Base-by-base conservation (phyloP, 2,113 vertebrate genomes). In the Nannobrachium achirus region DNA sequence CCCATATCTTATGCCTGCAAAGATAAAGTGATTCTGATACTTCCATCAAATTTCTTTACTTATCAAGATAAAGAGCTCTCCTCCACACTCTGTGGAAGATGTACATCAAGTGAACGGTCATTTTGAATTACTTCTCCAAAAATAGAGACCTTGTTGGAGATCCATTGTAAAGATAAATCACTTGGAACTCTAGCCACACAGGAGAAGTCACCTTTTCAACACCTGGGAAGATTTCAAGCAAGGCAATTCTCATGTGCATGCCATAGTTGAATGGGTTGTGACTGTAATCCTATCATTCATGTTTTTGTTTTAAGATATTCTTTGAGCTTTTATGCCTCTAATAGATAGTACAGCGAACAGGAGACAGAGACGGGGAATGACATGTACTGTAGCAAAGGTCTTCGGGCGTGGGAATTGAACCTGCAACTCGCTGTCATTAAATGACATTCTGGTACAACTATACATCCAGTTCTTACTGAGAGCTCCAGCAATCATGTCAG, bases 111-210 rank as follows among this genome's bases (percentile, higher is more conserved):
- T 73, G 48, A 45, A 20, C 55, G 39, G 83, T 86, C 87, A 79
- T 79, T 81, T 66, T 63, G 66, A 79, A 86, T 69, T 72, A 56
- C 68, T 67, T 75, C 49, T 84, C 71, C 78, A 84, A 87, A 89
- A 87, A 78, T 83, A 85, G 81, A 58, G 57, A 50, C 25, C 44
- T 56, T 65, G 62, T 44, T 39, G 10, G 13, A 75, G 66, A 81
- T 80, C 56, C 59, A 20, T 64, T 67, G 82, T 60, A 76, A 53
- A 44, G 69, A 86, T 86, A 66, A 53, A 58, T 86, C 83, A 84
- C 78, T 70, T 76, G 79, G 73, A 84, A 79, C 69, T 79, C 75
- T 75, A 77, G 73, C 78, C 77, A 77, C 51, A 49, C 63, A 41
- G 66, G 7, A 56, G 57, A 79, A 63, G 61, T 60, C 67, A 66